phyloP scores from a whole-genome alignment of 2,797 vertebrate species.

The Schizothorax lantsangensis region DNA sequence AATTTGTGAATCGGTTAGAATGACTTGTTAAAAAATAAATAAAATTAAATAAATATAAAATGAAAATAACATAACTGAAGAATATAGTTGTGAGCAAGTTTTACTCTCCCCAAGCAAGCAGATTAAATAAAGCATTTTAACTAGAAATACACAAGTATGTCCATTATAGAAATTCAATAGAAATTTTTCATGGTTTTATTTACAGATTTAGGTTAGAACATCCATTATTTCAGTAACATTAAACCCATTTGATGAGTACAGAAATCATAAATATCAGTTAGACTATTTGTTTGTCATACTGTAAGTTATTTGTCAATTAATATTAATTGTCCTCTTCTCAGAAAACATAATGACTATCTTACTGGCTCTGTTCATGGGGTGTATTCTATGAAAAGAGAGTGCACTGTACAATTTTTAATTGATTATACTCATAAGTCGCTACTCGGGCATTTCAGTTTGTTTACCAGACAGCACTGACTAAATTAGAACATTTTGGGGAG shows the following conservation, averaged over 20 bases:
- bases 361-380: neutral
- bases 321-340: neutral
- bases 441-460: slow-evolving; percentile 3
- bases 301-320: neutral
- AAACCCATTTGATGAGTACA: neutral
- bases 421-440: neutral
- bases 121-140: neutral
- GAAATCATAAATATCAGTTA: neutral
- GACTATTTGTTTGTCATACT: neutral
- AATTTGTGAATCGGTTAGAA: too few species aligned
- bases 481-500: neutral
- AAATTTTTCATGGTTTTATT: neutral
- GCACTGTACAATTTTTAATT: neutral
- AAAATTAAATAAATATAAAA: too few species aligned
- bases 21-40: too few species aligned
- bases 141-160: neutral
- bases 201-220: neutral
- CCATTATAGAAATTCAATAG: neutral
- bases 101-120: neutral
- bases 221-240: neutral
- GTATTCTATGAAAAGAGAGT: neutral
- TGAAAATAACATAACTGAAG: neutral
- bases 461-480: slow-evolving; percentile 18
- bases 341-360: neutral
- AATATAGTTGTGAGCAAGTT: neutral